Percentiles rank a stretch among this genome's conserved stretches.
Conservation (phyloP, 1,140 invertebrate species). For the Cydia fagiglandana region DNA sequence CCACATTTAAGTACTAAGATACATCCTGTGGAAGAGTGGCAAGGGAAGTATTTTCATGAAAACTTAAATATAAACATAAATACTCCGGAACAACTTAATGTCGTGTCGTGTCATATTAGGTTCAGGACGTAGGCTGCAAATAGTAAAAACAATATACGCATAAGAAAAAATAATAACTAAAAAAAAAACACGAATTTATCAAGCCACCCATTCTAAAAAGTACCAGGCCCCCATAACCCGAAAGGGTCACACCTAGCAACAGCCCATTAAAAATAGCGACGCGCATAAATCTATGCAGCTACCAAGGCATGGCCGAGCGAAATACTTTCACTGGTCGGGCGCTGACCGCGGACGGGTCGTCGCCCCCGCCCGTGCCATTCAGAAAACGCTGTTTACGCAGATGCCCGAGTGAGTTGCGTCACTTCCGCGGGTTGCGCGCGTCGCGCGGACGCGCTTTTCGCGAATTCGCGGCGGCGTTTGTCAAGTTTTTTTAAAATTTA, state of each 20-base stretch:
- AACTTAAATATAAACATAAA: too few relatives aligned
- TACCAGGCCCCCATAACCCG: background rate
- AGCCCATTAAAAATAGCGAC: slow-evolving; percentile 37
- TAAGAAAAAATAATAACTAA: background rate
- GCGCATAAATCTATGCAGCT: slow-evolving; percentile 47
- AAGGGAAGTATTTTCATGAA: too few relatives aligned
- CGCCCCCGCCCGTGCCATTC: slow-evolving; percentile 69
- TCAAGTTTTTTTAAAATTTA: background rate
- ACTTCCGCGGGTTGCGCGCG: slow-evolving; percentile 68
- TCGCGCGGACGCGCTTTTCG: background rate
- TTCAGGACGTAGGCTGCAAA: too few relatives aligned
- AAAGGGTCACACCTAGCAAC: slow-evolving; percentile 19
- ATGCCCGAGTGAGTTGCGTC: slow-evolving; percentile 74
- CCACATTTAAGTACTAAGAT: too few relatives aligned
- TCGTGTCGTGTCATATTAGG: too few relatives aligned
- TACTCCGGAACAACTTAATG: too few relatives aligned
- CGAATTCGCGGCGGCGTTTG: background rate
- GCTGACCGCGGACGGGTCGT: slow-evolving; percentile 73
- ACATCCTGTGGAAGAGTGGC: too few relatives aligned
- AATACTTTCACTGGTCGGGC: slow-evolving; percentile 78
- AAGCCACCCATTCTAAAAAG: background rate
- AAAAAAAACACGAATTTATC: background rate
- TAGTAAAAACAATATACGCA: too few relatives aligned
- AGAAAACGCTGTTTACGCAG: slow-evolving; percentile 78
- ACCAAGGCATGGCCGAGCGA: slow-evolving; percentile 70